Base-by-base conservation (phyloP, 1,140 invertebrate species). In the Cydia fagiglandana region DNA sequence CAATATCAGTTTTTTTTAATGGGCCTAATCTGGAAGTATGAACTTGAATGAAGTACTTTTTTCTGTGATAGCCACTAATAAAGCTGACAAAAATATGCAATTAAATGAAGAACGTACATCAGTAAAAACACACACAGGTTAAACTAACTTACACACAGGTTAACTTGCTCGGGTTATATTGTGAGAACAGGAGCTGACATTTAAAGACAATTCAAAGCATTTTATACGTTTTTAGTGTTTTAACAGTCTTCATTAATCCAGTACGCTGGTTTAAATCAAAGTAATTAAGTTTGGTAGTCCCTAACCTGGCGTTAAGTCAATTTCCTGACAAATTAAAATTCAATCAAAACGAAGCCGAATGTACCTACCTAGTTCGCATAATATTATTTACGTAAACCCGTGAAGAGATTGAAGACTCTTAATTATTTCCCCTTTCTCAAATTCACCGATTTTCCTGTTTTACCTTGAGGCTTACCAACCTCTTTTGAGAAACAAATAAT, bases 341-440 rank as follows among this genome's bases (percentile, higher is more conserved):
- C 38, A 70, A 70, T 70, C 34, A 38, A 38, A 70, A 70, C 38
- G 17, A 24, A 61, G 9, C 56, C 24, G 56, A 61, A 61, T 70
- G 38, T 38, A n/a, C n/a, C n/a, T n/a, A n/a, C n/a, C n/a, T n/a
- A 17, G 30, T 70, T n/a, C 30, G 28, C 66, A 38, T 38, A 70
- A 17, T 17, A 38, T 68, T 68, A 34, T 70, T 70, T 70, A 38
- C 66, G 66, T 41, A 70, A 70, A 70, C 30, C 66, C 66, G n/a
- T 70, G 66, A 70, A 70, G 30, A 38, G 66, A 70, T 70, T 70
- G 15, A 70, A 70, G 66, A 61, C 56, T 10, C 66, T 70, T 70
- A 70, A 41, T 38, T 38, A 38, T 70, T 70, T 70, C 66, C 66
- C 34, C 66, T 38, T 70, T 17, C 7, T 12, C 15, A 68, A 68